phyloP scores from a whole-genome alignment of 2,888 invertebrate species.

The Crematogaster levior region DNA sequence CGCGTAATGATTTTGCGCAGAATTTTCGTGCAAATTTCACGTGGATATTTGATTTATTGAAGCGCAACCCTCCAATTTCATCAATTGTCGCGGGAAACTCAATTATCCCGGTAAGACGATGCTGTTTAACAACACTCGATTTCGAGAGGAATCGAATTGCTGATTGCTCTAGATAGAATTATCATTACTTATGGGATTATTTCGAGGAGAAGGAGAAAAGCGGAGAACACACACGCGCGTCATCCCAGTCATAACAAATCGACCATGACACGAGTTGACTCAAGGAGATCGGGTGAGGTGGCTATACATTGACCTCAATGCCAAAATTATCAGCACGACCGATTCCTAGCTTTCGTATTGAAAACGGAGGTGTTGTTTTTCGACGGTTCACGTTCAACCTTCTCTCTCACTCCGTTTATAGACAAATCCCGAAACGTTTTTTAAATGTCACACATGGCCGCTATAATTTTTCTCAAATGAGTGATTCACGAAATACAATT shows the following conservation, averaged over 20 bases:
- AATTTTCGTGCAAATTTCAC: constrained; percentile 46
- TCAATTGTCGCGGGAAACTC: neutral
- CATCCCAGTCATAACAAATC: constrained; percentile 73
- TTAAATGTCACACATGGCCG: neutral
- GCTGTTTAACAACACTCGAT: neutral
- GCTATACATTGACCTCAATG: constrained; percentile 76
- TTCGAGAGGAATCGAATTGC: neutral
- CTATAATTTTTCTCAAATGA: neutral
- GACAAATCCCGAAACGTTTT: constrained; percentile 1
- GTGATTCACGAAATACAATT: neutral
- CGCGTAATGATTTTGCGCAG: constrained; percentile 42
- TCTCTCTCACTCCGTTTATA: constrained; percentile 33
- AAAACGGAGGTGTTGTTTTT: constrained; percentile 27
- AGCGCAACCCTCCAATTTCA: neutral
- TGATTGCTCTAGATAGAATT: constrained; percentile 35
- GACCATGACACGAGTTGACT: constrained; percentile 82
- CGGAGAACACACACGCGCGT: constrained; percentile 52
- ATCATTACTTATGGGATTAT: neutral
- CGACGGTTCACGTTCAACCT: constrained; percentile 12
- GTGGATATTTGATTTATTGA: neutral
- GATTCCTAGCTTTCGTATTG: constrained; percentile 19
- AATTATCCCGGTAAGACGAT: neutral
- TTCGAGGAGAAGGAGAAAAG: constrained; percentile 38
- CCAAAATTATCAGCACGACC: constrained; percentile 72
- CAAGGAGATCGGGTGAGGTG: constrained; percentile 81